Evolutionary conservation across 2,797 vertebrate genomes (phyloP).

Genomic region (Sebastes kiyomatsui): DNA sequence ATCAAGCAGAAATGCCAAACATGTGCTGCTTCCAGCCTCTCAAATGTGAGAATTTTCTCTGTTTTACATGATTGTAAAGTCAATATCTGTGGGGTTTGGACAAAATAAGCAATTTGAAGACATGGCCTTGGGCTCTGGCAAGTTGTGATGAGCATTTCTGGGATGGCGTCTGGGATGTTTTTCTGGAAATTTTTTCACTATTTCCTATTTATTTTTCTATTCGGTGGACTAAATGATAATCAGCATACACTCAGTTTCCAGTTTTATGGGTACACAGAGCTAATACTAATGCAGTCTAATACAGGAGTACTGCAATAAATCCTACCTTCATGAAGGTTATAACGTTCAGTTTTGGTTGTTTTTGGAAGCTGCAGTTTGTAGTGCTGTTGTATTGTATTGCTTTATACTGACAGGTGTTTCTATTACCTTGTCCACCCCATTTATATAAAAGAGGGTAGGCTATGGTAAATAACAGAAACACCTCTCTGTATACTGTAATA

Average conservation of each 20-base stretch:
- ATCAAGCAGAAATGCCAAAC: not conserved
- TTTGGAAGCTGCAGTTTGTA: not conserved
- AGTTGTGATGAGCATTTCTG: not conserved
- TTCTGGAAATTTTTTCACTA: not conserved
- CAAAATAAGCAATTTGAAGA: not conserved
- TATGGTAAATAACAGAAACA: not conserved
- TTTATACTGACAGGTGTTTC: not conserved
- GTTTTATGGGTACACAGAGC: not conserved
- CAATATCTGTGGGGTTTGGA: not conserved
- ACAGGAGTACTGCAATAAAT: not conserved
- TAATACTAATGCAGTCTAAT: not conserved
- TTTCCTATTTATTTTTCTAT: not conserved
- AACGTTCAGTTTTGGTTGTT: not conserved
- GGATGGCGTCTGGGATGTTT: not conserved
- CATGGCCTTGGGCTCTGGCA: not conserved
- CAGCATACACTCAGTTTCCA: not conserved
- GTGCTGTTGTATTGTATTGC: not conserved
- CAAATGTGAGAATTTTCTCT: not conserved
- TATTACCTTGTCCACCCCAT: not conserved
- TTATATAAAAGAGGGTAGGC: not conserved
- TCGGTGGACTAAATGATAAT: not conserved
- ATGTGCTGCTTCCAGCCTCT: not conserved
- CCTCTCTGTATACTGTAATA: not conserved
- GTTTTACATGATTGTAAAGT: not conserved
- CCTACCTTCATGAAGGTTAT: not conserved